These are phyloP conservation scores for Cabera pusaria DNA, from an alignment of 2,888 invertebrate genomes.

Conservation along the genomic window DNA sequence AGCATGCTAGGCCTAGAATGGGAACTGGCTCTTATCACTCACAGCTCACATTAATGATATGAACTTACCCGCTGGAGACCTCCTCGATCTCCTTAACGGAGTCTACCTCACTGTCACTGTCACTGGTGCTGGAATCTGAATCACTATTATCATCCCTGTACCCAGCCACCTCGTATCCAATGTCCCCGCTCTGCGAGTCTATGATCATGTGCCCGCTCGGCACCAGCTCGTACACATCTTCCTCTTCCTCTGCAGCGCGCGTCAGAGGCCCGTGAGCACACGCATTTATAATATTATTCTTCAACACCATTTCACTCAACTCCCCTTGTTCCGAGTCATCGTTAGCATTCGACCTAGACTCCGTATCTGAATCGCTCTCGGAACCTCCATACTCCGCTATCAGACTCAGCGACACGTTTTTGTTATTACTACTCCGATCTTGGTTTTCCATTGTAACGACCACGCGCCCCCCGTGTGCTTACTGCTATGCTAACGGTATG, in stretches of 20 bases:
- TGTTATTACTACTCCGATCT: slow-evolving; percentile 64
- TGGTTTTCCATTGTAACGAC: slow-evolving; percentile 71
- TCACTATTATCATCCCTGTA: slow-evolving; percentile 68
- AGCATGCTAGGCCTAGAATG: too few relatives aligned
- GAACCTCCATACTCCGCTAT: slow-evolving; percentile 74
- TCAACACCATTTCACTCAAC: slow-evolving; percentile 76
- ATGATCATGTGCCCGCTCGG: slow-evolving; percentile 70
- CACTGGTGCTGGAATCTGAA: slow-evolving; percentile 62
- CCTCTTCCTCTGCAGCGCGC: slow-evolving; percentile 35
- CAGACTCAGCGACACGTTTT: slow-evolving; percentile 75
- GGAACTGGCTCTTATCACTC: too few relatives aligned
- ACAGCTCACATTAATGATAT: too few relatives aligned
- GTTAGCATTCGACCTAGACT: slow-evolving; percentile 47
- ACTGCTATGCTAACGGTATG: slow-evolving; percentile 16
- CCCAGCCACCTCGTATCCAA: slow-evolving; percentile 74
- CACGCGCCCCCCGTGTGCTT: slow-evolving; percentile 35
- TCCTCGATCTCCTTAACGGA: slow-evolving; percentile 74
- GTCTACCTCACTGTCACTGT: slow-evolving; percentile 72
- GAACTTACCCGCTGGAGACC: slow-evolving; percentile 65
- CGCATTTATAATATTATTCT: slow-evolving; percentile 78
- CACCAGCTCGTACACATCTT: slow-evolving; percentile 53
- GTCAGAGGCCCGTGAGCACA: slow-evolving; percentile 75
- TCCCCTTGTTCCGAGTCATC: slow-evolving; percentile 68
- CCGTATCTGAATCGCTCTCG: slow-evolving; percentile 73
- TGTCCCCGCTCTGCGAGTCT: slow-evolving; percentile 67